Evolutionary conservation across 1,140 invertebrate genomes (phyloP).

Genomic region (Drosophila fuyamai): DNA sequence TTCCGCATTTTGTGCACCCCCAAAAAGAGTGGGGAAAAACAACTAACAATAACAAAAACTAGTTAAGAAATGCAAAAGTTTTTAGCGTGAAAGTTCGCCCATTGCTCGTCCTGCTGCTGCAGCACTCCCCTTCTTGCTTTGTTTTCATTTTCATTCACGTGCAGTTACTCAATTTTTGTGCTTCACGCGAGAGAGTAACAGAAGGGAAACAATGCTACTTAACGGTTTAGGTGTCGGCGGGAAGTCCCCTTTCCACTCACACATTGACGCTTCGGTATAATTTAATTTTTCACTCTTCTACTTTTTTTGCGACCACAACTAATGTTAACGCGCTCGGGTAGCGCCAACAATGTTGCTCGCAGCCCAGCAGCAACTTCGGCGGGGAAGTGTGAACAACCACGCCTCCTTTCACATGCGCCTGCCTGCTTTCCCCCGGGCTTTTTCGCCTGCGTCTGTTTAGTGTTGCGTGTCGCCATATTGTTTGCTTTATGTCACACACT

Average conservation of each 20-base stretch:
- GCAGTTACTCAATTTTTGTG: constrained; percentile 78
- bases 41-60: constrained; percentile 79
- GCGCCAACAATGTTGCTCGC: constrained; percentile 68
- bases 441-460: constrained; percentile 62
- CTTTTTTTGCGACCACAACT: constrained; percentile 58
- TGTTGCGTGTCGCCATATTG: constrained; percentile 82
- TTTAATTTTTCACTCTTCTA: constrained; percentile 63
- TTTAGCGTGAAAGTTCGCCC: constrained; percentile 76
- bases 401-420: constrained; percentile 9
- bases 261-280: constrained; percentile 65
- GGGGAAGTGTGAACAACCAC: constrained; percentile 10
- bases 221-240: constrained; percentile 2
- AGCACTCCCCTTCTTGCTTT: constrained; percentile 44
- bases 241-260: constrained; percentile 7
- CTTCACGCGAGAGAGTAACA: constrained; percentile 52
- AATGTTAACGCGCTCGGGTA: constrained; percentile 60
- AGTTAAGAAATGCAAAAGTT: constrained; percentile 83
- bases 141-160: constrained; percentile 80
- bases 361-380: constrained; percentile 1
- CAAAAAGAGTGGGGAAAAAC: constrained; percentile 32
- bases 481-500: constrained; percentile 78
- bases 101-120: constrained; percentile 1
- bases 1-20: constrained; percentile 66
- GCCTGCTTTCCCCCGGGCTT: constrained; percentile 13
- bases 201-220: constrained; percentile 57